These are phyloP conservation scores for Dione juno DNA, from an alignment of 2,888 invertebrate genomes.

Conservation along the genomic window DNA sequence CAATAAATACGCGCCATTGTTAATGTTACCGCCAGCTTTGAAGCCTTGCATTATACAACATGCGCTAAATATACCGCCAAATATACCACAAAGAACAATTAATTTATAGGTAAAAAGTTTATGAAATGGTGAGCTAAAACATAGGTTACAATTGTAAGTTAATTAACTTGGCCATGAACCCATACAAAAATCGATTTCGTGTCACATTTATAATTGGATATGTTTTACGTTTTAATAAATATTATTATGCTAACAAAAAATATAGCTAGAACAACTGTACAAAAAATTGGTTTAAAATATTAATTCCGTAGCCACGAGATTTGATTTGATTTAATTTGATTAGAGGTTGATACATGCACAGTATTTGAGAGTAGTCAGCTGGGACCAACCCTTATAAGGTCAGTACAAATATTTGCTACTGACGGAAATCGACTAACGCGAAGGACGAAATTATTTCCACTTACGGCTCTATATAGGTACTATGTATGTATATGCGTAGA, in stretches of 20 bases:
- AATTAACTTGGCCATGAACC: neutral
- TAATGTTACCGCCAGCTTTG: slow-evolving; percentile 12
- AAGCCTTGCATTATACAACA: slow-evolving; percentile 6
- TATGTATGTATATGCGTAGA: neutral
- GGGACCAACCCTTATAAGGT: slow-evolving; percentile 12
- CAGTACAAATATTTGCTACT: slow-evolving; percentile 15
- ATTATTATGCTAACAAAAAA: too few relatives aligned
- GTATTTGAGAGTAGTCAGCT: neutral
- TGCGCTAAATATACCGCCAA: neutral
- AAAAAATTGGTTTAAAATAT: too few relatives aligned
- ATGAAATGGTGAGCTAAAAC: neutral
- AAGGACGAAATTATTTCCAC: slow-evolving; percentile 5
- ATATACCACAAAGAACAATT: neutral
- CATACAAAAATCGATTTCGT: neutral
- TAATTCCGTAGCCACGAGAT: neutral
- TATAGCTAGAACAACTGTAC: too few relatives aligned
- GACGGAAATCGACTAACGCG: slow-evolving; percentile 9
- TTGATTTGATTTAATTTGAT: too few relatives aligned
- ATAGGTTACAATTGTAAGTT: neutral
- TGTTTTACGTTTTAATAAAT: too few relatives aligned
- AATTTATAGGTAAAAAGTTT: neutral
- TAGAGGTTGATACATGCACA: neutral
- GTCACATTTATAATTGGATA: neutral
- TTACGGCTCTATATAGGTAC: neutral
- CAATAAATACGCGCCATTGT: slow-evolving; percentile 13